Percentiles rank a stretch among this genome's conserved stretches.
Conservation (phyloP, 2,113 vertebrate genomes). For the Empidonax traillii region DNA sequence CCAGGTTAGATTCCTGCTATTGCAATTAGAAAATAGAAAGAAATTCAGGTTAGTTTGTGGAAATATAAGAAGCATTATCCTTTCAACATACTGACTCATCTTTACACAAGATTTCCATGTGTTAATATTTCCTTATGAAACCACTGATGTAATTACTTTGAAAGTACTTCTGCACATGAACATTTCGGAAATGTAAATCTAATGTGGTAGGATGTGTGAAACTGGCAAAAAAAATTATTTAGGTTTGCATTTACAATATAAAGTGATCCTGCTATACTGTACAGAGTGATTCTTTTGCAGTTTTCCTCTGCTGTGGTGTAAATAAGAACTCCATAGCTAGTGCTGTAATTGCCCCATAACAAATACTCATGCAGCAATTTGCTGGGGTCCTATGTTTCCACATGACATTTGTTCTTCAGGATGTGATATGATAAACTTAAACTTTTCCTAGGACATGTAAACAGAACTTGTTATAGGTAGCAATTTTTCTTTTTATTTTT, state of each 20-base stretch:
- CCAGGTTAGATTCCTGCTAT: not conserved
- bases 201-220: not conserved
- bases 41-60: not conserved
- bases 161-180: not conserved
- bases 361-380: not conserved
- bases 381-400: not conserved
- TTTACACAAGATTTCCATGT: not conserved
- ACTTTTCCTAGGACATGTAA: not conserved
- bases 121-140: not conserved
- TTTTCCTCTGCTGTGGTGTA: not conserved
- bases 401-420: not conserved
- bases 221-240: not conserved
- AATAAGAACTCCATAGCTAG: not conserved
- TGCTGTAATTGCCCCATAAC: not conserved
- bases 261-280: not conserved
- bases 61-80: not conserved
- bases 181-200: not conserved
- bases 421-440: not conserved
- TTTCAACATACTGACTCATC: not conserved
- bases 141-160: not conserved
- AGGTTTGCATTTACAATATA: not conserved
- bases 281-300: not conserved
- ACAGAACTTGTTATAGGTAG: not conserved
- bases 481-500: not conserved
- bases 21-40: not conserved